These are phyloP conservation scores for Lasioglossum pauxillum DNA, from an alignment of 2,888 invertebrate genomes.

Conservation along the genomic window DNA sequence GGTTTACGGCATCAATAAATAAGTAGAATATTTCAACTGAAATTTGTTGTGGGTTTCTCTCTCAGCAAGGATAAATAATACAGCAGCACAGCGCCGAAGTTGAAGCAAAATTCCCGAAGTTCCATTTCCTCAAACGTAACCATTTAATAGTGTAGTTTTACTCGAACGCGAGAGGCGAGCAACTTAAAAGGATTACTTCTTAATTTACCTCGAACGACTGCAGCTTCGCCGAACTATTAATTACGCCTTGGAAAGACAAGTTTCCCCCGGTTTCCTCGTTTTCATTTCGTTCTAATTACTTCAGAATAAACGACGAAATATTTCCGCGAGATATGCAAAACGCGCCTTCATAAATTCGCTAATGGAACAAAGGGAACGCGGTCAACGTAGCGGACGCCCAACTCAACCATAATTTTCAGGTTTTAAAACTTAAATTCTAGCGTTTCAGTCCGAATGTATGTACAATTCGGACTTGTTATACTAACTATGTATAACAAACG, in stretches of 20 bases:
- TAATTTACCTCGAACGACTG: constrained; percentile 38
- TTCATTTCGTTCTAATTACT: constrained; percentile 33
- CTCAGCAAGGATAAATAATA: not conserved
- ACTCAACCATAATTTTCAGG: constrained; percentile 15
- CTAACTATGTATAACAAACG: no score
- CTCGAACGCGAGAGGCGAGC: constrained; percentile 10
- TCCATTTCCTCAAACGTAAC: constrained; percentile 31
- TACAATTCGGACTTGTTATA: no score
- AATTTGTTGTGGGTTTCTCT: not conserved
- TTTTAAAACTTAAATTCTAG: not conserved
- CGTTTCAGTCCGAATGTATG: no score
- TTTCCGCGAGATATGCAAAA: constrained; percentile 4
- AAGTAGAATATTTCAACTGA: not conserved
- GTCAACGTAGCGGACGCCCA: not conserved
- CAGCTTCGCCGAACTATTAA: constrained; percentile 50
- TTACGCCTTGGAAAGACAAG: constrained; percentile 10
- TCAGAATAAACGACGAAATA: constrained; percentile 42
- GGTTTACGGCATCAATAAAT: no score
- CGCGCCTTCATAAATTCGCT: constrained; percentile 27
- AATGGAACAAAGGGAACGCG: constrained; percentile 22
- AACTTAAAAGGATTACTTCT: constrained; percentile 43
- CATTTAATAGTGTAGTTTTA: constrained; percentile 16
- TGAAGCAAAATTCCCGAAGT: constrained; percentile 18
- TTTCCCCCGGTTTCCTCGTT: constrained; percentile 7
- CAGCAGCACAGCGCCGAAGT: not conserved